phyloP scores from a whole-genome alignment of 2,888 invertebrate genomes.

The Pelosia muscerda region DNA sequence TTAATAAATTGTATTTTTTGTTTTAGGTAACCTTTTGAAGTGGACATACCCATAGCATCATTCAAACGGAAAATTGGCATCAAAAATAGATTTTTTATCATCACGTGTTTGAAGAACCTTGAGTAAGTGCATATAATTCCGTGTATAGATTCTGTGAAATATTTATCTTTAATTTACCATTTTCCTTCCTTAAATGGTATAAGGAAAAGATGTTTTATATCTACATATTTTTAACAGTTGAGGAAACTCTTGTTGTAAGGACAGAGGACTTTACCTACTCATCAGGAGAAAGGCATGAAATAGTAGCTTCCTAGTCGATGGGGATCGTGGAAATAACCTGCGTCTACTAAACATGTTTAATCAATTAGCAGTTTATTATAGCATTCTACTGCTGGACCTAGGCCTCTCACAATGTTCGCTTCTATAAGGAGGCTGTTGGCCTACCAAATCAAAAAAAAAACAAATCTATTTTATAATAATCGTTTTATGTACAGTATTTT shows the following conservation, averaged over 20 bases:
- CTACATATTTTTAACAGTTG: background rate
- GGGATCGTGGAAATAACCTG: no score
- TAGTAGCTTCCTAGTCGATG: no score
- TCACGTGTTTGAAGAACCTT: background rate
- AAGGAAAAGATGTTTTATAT: background rate
- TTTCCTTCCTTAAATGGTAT: constrained; percentile 9
- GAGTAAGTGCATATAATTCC: background rate
- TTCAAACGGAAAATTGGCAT: constrained; percentile 3
- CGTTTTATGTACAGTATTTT: no score
- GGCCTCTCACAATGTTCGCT: no score
- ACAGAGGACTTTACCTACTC: background rate
- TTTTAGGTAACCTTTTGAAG: constrained; percentile 3
- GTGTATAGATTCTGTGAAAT: background rate
- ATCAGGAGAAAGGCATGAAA: background rate
- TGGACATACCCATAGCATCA: background rate
- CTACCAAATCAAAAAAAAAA: no score
- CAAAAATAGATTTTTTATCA: background rate
- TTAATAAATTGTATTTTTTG: background rate
- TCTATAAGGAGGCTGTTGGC: no score
- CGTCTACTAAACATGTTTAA: no score
- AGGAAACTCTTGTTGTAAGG: background rate
- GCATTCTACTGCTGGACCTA: no score
- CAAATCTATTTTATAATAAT: no score
- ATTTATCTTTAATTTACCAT: background rate
- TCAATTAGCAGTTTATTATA: no score